Conservation (phyloP, 2,113 vertebrate species). For the Stegastes partitus region DNA sequence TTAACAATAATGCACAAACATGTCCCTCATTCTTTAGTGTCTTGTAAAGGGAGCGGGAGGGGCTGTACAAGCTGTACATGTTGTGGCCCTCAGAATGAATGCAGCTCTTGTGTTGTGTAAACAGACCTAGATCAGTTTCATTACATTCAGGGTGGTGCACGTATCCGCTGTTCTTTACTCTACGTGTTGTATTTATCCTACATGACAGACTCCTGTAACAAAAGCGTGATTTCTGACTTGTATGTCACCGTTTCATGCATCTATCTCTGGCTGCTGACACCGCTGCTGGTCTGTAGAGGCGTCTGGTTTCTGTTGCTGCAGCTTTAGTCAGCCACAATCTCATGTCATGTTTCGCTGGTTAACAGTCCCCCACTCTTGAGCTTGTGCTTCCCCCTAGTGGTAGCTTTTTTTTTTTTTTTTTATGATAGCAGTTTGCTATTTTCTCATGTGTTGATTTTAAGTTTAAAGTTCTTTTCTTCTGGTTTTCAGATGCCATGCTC, state of each 20-base stretch:
- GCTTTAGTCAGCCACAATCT: slow-evolving; percentile 41
- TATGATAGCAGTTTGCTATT: neutral
- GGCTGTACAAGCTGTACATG: slow-evolving; percentile 9
- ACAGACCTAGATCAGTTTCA: slow-evolving; percentile 46
- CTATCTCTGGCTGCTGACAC: slow-evolving; percentile 6
- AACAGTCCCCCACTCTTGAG: neutral
- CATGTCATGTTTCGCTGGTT: slow-evolving; percentile 23
- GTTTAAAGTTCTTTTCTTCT: neutral
- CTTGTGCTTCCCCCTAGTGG: slow-evolving; percentile 75
- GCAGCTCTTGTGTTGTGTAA: slow-evolving; percentile 55
- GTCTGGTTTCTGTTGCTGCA: slow-evolving; percentile 53
- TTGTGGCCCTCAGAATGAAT: slow-evolving; percentile 47
- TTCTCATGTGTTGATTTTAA: neutral
- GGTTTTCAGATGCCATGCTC: slow-evolving; percentile 91
- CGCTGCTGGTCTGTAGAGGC: slow-evolving; percentile 10
- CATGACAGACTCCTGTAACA: neutral
- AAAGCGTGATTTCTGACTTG: slow-evolving; percentile 4
- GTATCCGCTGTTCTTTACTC: neutral
- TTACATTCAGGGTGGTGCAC: slow-evolving; percentile 14
- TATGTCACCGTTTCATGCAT: neutral
- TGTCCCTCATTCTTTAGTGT: slow-evolving; percentile 46
- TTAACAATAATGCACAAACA: slow-evolving; percentile 45
- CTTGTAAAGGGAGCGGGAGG: slow-evolving; percentile 27
- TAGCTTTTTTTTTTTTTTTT: neutral
- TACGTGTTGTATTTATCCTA: neutral